A percentile compares a stretch with the other conserved stretches of the same genome.
These are phyloP conservation scores for Alligator sinensis DNA, from an alignment of 2,113 vertebrate species.

Conservation along the genomic window DNA sequence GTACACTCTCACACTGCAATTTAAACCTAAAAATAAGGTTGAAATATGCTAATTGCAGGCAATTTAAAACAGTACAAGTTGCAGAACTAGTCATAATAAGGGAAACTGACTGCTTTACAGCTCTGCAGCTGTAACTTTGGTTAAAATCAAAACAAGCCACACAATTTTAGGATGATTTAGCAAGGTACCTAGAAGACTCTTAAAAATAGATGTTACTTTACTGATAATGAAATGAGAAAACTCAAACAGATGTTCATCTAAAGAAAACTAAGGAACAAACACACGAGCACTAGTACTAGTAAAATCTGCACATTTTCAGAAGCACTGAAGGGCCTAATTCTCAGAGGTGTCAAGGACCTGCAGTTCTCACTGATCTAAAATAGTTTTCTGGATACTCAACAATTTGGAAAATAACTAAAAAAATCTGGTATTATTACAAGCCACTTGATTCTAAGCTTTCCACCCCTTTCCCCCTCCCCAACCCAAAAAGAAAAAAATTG, in stretches of 20 bases:
- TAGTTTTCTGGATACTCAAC: background rate
- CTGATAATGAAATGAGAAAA: background rate
- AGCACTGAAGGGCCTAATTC: background rate
- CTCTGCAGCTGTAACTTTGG: slow-evolving; percentile 83
- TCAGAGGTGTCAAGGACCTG: background rate
- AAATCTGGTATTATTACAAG: background rate
- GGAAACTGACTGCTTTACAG: slow-evolving; percentile 84
- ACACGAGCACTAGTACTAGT: background rate
- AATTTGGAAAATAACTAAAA: background rate
- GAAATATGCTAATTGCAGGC: slow-evolving; percentile 95
- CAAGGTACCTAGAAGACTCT: slow-evolving; percentile 71
- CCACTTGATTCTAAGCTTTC: background rate
- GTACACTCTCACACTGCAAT: slow-evolving; percentile 92
- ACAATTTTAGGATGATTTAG: slow-evolving; percentile 78
- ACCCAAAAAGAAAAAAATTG: background rate
- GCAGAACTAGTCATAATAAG: slow-evolving; percentile 89
- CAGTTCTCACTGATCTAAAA: background rate
- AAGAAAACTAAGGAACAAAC: background rate
- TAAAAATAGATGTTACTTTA: slow-evolving; percentile 46
- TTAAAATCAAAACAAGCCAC: slow-evolving; percentile 82
- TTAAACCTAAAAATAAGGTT: slow-evolving; percentile 95
- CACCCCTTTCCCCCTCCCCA: background rate
- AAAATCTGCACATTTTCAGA: background rate
- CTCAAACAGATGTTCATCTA: background rate
- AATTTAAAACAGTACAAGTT: slow-evolving; percentile 89